Evolutionary conservation across 92 coral and sea anemone species (phyloP), one percentile per base, ranked within the genome.

Genomic region (Epizoanthus rinbou): DNA sequence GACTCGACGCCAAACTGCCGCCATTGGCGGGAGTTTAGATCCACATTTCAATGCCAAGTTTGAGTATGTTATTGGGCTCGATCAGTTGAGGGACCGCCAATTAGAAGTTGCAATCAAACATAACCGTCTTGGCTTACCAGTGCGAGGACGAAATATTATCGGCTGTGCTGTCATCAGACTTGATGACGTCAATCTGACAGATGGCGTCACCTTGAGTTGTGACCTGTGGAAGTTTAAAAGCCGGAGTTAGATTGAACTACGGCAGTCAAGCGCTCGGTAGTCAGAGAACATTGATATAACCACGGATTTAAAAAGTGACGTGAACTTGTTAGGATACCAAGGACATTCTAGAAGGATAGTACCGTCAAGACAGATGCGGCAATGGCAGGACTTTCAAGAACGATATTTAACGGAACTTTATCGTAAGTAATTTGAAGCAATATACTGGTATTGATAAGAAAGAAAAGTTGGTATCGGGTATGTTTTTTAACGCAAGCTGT

Each of bases 21-120:
- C 91, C 25, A 73, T 76, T 33, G 88, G 92, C 16, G 95, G 91
- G 3, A 95, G 87, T 37, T 83, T 86, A 52, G 74, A 86, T 64
- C 98, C 98, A 4, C 81, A 85, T 45, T 95, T 87, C 39, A 92
- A 93, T 54, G 94, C 92, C 47, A 93, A 84, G 41, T 90, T 95
- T 73, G 98, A 95, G 71, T 95, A 89, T 73, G 89, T 88, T 24
- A 87, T 92, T 43, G 88, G 95, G 21, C 81, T 95, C 6, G 95
- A 93, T 47, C 95, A 95, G 80, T 80, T 95, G 15, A 82, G 74
- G 10, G 91, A 93, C 37, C 74, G 93, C 78, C 85, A 82, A 14
- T 73, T 95, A 57, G 91, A 91, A 21, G 90, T 95, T 18, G 87
- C 90, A 10, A 93, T 95, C 60, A 93, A 93, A 76, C 90, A 93